These are phyloP conservation scores for Ictidomys tridecemlineatus DNA, from an alignment of 2,113 vertebrate genomes.

Conservation along the genomic window DNA sequence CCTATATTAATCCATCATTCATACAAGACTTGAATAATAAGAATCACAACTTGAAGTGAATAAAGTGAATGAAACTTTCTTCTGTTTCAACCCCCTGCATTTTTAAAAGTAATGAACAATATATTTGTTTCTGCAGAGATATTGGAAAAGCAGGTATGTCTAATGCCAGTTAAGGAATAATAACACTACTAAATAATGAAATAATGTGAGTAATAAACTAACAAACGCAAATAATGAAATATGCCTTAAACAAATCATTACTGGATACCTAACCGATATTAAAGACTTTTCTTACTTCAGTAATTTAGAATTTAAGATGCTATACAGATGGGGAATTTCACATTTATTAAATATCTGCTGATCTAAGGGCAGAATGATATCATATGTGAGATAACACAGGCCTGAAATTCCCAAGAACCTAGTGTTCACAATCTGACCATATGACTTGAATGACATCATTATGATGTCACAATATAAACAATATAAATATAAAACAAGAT, in stretches of 20 bases:
- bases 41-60: conserved; percentile 4
- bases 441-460: background rate
- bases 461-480: background rate
- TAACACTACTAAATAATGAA: background rate
- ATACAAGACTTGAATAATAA: background rate
- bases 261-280: background rate
- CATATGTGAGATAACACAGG: background rate
- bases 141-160: background rate
- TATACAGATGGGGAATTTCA: background rate
- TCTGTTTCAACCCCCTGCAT: background rate
- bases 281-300: background rate
- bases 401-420: background rate
- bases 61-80: background rate
- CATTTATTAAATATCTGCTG: background rate
- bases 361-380: background rate
- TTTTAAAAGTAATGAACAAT: background rate
- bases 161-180: background rate
- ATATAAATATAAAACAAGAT: background rate
- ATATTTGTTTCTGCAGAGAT: background rate
- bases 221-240: background rate
- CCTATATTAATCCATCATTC: background rate
- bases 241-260: background rate
- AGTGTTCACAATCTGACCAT: background rate
- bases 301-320: background rate
- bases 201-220: background rate